Evolutionary conservation across 1,140 invertebrate species (phyloP).

Genomic region (Scaptomyza montana): DNA sequence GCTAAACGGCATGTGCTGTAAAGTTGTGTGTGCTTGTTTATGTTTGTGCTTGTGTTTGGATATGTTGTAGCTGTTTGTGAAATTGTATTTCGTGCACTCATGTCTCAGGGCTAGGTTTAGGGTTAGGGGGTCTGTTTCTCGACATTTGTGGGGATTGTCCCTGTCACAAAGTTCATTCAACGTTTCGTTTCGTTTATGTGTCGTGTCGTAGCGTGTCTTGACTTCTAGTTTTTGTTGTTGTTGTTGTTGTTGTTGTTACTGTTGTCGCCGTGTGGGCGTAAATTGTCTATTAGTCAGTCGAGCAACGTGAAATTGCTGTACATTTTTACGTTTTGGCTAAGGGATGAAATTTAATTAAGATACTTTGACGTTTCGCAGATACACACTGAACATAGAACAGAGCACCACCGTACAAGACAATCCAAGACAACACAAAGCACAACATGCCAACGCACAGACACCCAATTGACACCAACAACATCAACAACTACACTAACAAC

Average conservation of each 20-base stretch:
- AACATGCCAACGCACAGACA: slow-evolving; percentile 45
- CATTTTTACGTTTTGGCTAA: slow-evolving; percentile 79
- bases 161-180: slow-evolving; percentile 47
- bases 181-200: slow-evolving; percentile 37
- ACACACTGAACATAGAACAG: slow-evolving; percentile 54
- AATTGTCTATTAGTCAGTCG: slow-evolving; percentile 80
- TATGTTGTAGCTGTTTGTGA: slow-evolving; percentile 50
- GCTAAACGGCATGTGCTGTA: slow-evolving; percentile 47
- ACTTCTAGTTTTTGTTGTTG: slow-evolving; percentile 30
- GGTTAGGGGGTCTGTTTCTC: background rate
- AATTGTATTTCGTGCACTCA: slow-evolving; percentile 52
- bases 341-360: slow-evolving; percentile 83
- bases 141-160: slow-evolving; percentile 43
- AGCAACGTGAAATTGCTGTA: slow-evolving; percentile 77
- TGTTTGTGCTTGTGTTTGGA: slow-evolving; percentile 26
- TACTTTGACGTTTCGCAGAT: slow-evolving; percentile 79
- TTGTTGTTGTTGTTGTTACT: background rate
- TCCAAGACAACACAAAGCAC: slow-evolving; percentile 39
- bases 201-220: slow-evolving; percentile 48
- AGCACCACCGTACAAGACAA: slow-evolving; percentile 26
- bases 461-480: slow-evolving; percentile 46
- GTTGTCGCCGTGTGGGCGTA: slow-evolving; percentile 59
- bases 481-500: background rate
- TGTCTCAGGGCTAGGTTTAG: slow-evolving; percentile 8
- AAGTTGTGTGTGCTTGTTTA: background rate